Base-by-base conservation (phyloP, 2,888 invertebrate species). In the Caenorhabditis panamensis region DNA sequence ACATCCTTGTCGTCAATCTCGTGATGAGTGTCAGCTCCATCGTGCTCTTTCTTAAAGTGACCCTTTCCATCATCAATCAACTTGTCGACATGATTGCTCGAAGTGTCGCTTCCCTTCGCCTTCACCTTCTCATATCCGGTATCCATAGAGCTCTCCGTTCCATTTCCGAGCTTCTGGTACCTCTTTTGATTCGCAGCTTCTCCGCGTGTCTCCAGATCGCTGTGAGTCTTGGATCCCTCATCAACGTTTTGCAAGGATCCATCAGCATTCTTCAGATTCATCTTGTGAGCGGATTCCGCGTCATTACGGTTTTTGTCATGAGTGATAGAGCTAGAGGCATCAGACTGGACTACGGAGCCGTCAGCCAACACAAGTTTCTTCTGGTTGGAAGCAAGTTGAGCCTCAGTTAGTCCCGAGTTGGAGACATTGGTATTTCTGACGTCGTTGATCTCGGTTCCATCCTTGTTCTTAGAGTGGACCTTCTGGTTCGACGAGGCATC, bases 1-100 rank as follows among this genome's bases (percentile, higher is more conserved):
- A 61, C 53, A 36, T 75, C 75, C 53, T 75, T 75, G 36, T 75
- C 53, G 54, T 75, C 61, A 36, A 75, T 75, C 24, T 51, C 58
- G 36, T 75, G 75, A 53, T 75, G 59, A 4, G 49, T 16, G 16
- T 51, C 61, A 2, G 41, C 28, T 20, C 28, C 61, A 24, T 66
- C 54, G 44, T 75, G 66, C 31, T 41, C 37, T 24, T 75, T 54
- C 18, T 20, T 61, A 51, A 75, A 75, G 54, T 75, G 75, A 54
- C 75, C 75, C 61, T 75, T 75, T 75, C 75, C 75, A 54, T 75
- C 75, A 44, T 58, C 49, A 1, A 13, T 16, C 53, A 66, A 22
- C 20, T 41, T 59, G 20, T 53, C 53, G 8, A 37, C 18, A 28
- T 66, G 66, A 24, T 18, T 36, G 20, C 16, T 49, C 5, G 66